Conservation (phyloP, 2,888 invertebrate species). For the Trypoxylon attenuatum region DNA sequence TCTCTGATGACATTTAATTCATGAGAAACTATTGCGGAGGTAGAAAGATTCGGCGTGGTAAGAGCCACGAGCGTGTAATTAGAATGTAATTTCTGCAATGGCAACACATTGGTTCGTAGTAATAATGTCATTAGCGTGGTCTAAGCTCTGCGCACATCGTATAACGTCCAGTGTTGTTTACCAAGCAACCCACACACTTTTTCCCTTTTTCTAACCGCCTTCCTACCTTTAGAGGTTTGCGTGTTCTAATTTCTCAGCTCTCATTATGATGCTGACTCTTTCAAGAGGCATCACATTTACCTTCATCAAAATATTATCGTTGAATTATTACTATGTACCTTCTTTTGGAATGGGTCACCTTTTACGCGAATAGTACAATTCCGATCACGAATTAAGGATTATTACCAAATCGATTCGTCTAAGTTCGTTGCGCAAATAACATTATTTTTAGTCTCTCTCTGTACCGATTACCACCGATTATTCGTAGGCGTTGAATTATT, state of each 20-base stretch:
- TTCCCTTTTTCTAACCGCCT: background rate
- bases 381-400: background rate
- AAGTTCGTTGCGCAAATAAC: background rate
- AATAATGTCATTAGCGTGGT: conserved; percentile 13
- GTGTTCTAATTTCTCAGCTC: background rate
- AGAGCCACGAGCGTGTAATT: conserved; percentile 3
- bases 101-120: background rate
- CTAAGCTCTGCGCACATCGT: background rate
- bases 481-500: background rate
- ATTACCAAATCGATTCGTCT: background rate
- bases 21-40: background rate
- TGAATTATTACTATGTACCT: no score
- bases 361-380: no score
- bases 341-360: no score
- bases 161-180: background rate
- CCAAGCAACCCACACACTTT: background rate
- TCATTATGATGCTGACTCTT: background rate
- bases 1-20: no score
- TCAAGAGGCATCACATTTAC: background rate
- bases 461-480: conserved; percentile 17
- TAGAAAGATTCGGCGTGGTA: background rate
- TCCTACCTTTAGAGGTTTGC: no score
- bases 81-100: background rate
- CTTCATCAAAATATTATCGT: no score
- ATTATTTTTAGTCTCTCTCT: background rate